phyloP scores from a whole-genome alignment of 2,888 invertebrate genomes.

The Erannis defoliaria region DNA sequence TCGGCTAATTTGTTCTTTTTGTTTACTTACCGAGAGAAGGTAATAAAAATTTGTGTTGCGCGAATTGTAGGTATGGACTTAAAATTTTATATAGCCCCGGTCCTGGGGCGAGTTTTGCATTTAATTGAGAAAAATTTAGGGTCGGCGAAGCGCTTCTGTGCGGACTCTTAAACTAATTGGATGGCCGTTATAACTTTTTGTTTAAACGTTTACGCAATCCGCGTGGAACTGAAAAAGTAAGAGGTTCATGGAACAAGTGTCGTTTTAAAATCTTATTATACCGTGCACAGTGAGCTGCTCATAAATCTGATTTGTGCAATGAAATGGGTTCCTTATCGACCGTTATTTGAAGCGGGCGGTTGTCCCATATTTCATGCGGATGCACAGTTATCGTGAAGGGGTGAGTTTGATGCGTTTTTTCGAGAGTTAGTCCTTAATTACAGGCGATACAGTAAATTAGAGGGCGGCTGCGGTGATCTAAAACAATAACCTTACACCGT shows the following conservation, averaged over 20 bases:
- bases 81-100: slow-evolving; percentile 84
- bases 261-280: slow-evolving; percentile 43
- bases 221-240: slow-evolving; percentile 41
- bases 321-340: slow-evolving; percentile 50
- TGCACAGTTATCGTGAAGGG: slow-evolving; percentile 75
- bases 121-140: slow-evolving; percentile 86
- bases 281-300: slow-evolving; percentile 22
- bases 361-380: slow-evolving; percentile 66
- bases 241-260: slow-evolving; percentile 24
- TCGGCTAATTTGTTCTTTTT: slow-evolving; percentile 84
- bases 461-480: slow-evolving; percentile 79
- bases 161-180: slow-evolving; percentile 85
- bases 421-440: slow-evolving; percentile 72
- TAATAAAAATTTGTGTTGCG: slow-evolving; percentile 86
- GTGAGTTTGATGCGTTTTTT: slow-evolving; percentile 74
- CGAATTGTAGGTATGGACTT: slow-evolving; percentile 83
- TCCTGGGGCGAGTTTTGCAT: slow-evolving; percentile 81
- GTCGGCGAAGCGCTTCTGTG: slow-evolving; percentile 82
- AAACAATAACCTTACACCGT: slow-evolving; percentile 81
- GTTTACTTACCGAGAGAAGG: slow-evolving; percentile 82
- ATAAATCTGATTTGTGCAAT: slow-evolving; percentile 33
- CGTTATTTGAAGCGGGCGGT: slow-evolving; percentile 56
- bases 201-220: slow-evolving; percentile 74
- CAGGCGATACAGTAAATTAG: slow-evolving; percentile 77
- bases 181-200: slow-evolving; percentile 83